Conservation (phyloP, 30 jellyfish, hydroid and myxozoan species). For the Chrysaora quinquecirrha region DNA sequence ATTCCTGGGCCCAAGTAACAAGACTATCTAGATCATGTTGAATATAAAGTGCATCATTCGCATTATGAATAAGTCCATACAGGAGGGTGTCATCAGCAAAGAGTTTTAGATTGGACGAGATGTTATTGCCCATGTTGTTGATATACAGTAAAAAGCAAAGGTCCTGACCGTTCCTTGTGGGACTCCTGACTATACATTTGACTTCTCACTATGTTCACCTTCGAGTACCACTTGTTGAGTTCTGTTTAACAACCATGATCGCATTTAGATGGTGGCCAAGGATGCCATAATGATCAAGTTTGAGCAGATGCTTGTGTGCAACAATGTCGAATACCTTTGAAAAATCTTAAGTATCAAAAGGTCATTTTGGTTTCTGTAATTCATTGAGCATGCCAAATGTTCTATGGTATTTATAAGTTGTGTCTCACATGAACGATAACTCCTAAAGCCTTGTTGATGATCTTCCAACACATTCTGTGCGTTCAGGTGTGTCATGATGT, state of each 20-base stretch:
- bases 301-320: constrained; percentile 26
- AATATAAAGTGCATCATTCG: neutral
- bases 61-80: constrained; percentile 11
- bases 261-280: constrained; percentile 19
- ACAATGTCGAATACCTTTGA: constrained; percentile 45
- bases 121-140: constrained; percentile 13
- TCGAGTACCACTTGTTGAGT: constrained; percentile 7
- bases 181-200: constrained; percentile 38
- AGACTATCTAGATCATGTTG: constrained; percentile 29
- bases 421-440: constrained; percentile 57
- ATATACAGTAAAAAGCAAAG: constrained; percentile 17
- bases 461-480: constrained; percentile 11
- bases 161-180: constrained; percentile 59
- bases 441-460: constrained; percentile 46
- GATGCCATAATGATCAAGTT: constrained; percentile 31
- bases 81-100: constrained; percentile 40
- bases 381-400: constrained; percentile 24
- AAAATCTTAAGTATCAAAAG: constrained; percentile 41
- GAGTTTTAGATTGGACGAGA: constrained; percentile 16
- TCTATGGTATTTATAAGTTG: constrained; percentile 48
- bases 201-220: too few relatives aligned
- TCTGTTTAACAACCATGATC: constrained; percentile 13
- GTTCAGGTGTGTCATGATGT: constrained; percentile 22
- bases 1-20: too few relatives aligned
- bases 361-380: constrained; percentile 25